Conservation (phyloP, 2,113 vertebrate genomes). For the Dendropsophus ebraccatus region DNA sequence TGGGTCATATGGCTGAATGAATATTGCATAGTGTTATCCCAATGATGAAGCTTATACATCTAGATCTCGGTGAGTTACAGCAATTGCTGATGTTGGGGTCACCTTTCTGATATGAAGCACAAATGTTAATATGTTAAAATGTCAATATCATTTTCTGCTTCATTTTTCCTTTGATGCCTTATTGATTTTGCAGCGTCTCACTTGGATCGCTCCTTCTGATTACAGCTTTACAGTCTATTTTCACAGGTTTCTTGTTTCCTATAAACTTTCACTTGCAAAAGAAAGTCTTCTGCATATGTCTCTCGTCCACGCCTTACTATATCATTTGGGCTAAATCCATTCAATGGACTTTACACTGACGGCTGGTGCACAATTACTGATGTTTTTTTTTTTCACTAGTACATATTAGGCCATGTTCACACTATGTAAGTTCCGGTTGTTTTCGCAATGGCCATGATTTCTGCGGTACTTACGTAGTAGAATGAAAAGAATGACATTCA, state of each 20-base stretch:
- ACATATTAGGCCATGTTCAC: too few species aligned
- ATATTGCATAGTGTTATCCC: background rate
- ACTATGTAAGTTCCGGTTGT: too few species aligned
- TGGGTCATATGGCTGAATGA: background rate
- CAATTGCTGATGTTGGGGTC: constrained; percentile 41
- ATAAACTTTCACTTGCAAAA: background rate
- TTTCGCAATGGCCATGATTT: too few species aligned
- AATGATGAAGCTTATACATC: background rate
- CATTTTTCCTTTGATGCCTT: constrained; percentile 53
- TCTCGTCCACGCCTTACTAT: background rate
- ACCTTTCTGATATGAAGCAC: constrained; percentile 38
- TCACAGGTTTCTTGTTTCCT: background rate
- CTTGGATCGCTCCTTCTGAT: constrained; percentile 33
- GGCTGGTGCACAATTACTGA: background rate
- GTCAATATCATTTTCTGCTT: constrained; percentile 55
- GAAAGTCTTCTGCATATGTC: background rate
- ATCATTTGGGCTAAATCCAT: background rate
- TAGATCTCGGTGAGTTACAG: constrained; percentile 9
- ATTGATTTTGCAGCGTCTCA: constrained; percentile 51
- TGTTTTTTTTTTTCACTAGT: too few species aligned
- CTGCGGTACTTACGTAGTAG: too few species aligned
- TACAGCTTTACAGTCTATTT: constrained; percentile 13
- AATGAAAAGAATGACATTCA: too few species aligned
- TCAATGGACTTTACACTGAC: background rate
- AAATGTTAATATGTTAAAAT: constrained; percentile 52